phyloP scores from a whole-genome alignment of 23 tunicate genomes.

The Corella eumyota region DNA sequence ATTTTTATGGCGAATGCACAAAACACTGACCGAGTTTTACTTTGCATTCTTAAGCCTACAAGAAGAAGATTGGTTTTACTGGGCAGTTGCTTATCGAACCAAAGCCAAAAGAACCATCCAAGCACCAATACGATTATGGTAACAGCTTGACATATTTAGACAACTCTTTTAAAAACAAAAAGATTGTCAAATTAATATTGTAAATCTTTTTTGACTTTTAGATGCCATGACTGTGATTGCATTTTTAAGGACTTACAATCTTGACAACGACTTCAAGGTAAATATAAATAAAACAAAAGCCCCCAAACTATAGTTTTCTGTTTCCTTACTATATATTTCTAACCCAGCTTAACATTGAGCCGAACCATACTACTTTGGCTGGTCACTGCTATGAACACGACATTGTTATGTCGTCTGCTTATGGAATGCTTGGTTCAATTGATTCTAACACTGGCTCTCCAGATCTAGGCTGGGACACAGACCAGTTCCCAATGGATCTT shows the following conservation, averaged over 20 bases:
- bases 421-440: constrained; percentile 71
- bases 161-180: neutral
- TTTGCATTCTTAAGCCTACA: constrained; percentile 50
- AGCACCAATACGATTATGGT: constrained; percentile 96
- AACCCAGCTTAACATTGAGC: constrained; percentile 81
- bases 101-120: constrained; percentile 91
- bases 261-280: constrained; percentile 91
- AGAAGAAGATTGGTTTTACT: constrained; percentile 85
- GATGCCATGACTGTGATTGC: constrained; percentile 97
- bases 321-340: constrained; percentile 1
- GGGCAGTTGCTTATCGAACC: constrained; percentile 92
- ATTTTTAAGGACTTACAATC: constrained; percentile 69
- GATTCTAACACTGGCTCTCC: constrained; percentile 97
- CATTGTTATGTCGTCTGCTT: constrained; percentile 84
- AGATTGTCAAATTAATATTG: neutral
- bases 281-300: constrained; percentile 1
- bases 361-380: constrained; percentile 90
- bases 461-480: constrained; percentile 96
- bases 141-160: neutral
- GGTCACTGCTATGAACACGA: constrained; percentile 93
- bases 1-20: too few species aligned
- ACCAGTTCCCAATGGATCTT: constrained; percentile 94
- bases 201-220: constrained; percentile 5
- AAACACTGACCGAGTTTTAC: too few species aligned
- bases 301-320: too few species aligned